phyloP scores from a whole-genome alignment of 2,888 invertebrate genomes.

The Argyresthia albistria region DNA sequence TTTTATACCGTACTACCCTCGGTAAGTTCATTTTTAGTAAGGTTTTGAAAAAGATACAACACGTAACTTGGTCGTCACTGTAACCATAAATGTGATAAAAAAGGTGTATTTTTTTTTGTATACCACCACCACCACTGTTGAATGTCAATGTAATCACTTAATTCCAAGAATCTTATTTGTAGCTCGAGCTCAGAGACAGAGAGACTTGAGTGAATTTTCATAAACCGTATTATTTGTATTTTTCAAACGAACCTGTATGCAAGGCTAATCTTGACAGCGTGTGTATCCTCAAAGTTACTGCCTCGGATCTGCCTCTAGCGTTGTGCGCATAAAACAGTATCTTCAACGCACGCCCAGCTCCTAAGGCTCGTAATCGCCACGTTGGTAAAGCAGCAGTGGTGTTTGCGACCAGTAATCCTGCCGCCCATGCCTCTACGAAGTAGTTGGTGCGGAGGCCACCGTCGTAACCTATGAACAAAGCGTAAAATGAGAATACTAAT shows the following conservation, averaged over 20 bases:
- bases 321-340: constrained; percentile 88
- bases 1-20: no score
- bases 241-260: constrained; percentile 40
- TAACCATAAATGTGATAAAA: no score
- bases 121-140: no score
- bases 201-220: no score
- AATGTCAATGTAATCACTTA: no score
- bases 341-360: constrained; percentile 83
- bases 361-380: constrained; percentile 83
- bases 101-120: no score
- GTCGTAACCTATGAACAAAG: constrained; percentile 72
- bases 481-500: neutral
- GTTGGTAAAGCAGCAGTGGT: constrained; percentile 79
- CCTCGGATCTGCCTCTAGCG: constrained; percentile 85
- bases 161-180: no score
- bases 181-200: no score
- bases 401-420: constrained; percentile 76
- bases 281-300: constrained; percentile 56
- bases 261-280: constrained; percentile 49
- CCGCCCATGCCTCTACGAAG: constrained; percentile 79
- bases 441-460: constrained; percentile 84
- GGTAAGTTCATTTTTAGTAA: no score
- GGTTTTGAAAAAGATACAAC: no score
- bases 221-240: neutral
- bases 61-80: no score